Conservation (phyloP, 2,113 vertebrate species). For the Plotosus lineatus region DNA sequence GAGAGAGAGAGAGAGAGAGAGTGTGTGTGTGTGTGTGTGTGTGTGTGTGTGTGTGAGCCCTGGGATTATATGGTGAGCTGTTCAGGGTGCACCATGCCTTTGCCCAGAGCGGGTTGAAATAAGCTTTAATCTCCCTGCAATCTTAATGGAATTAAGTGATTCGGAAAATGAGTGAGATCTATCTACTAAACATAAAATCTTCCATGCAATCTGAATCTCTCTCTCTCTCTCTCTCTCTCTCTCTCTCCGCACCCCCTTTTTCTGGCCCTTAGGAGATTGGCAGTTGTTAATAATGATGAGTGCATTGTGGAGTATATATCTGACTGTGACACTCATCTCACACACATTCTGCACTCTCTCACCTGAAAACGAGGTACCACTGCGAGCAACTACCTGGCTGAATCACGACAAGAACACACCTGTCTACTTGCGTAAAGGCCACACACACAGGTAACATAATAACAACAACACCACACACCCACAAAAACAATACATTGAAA, state of each 20-base stretch:
- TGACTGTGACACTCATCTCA: slow-evolving; percentile 59
- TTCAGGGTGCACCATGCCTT: too few relatives aligned
- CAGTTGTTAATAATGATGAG: slow-evolving; percentile 49
- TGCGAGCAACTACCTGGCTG: slow-evolving; percentile 73
- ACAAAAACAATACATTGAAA: neutral
- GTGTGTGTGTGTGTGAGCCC: too few relatives aligned
- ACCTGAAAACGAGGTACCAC: slow-evolving; percentile 75
- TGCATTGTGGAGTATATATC: slow-evolving; percentile 59
- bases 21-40: too few relatives aligned
- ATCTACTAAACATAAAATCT: too few relatives aligned
- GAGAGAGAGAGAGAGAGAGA: too few relatives aligned
- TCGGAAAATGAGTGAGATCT: too few relatives aligned
- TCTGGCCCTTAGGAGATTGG: neutral
- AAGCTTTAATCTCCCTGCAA: too few relatives aligned
- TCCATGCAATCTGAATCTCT: neutral
- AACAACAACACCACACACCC: neutral
- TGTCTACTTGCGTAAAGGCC: slow-evolving; percentile 77
- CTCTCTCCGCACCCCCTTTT: neutral
- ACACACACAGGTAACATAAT: slow-evolving; percentile 76
- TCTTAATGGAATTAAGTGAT: too few relatives aligned
- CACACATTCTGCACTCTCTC: slow-evolving; percentile 55
- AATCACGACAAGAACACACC: slow-evolving; percentile 78
- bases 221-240: neutral
- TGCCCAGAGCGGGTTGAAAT: too few relatives aligned
- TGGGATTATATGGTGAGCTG: too few relatives aligned